phyloP scores from a whole-genome alignment of 2,113 vertebrate genomes.

The Pao palembangensis region DNA sequence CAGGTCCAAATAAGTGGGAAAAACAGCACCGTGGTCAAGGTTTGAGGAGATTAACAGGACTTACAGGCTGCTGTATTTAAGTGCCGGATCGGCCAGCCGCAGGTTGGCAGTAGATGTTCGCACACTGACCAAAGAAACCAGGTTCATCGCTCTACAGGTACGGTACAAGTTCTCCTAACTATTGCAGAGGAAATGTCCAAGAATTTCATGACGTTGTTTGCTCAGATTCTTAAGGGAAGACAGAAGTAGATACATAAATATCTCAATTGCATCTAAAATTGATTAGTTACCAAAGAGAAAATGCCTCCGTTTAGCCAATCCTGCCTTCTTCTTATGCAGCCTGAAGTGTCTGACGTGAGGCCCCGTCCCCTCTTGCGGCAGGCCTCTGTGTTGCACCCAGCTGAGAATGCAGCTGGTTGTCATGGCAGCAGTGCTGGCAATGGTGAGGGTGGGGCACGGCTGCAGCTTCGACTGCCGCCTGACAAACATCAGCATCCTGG shows the following conservation, averaged over 20 bases:
- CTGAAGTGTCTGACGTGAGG: no score
- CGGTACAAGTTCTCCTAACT: not conserved
- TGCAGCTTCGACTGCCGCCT: slow-evolving; percentile 72
- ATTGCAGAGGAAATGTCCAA: not conserved
- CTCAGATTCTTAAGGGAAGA: no score
- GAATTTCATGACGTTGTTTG: not conserved
- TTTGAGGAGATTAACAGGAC: slow-evolving; percentile 59
- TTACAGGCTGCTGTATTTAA: slow-evolving; percentile 59
- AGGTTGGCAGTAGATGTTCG: slow-evolving; percentile 28
- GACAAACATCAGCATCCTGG: slow-evolving; percentile 77
- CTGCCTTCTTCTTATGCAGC: no score
- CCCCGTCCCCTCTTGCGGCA: slow-evolving; percentile 35
- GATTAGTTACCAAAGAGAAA: no score
- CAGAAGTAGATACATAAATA: not conserved
- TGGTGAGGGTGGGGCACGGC: slow-evolving; percentile 60
- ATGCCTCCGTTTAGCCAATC: no score
- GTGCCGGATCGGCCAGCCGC: not conserved
- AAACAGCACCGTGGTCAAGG: slow-evolving; percentile 41
- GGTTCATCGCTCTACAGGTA: slow-evolving; percentile 46
- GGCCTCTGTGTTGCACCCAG: slow-evolving; percentile 29
- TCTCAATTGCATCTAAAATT: not conserved
- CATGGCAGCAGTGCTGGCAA: slow-evolving; percentile 76
- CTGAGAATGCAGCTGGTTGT: slow-evolving; percentile 70
- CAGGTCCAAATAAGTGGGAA: slow-evolving; percentile 29
- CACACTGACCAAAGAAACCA: slow-evolving; percentile 12